A percentile compares a stretch with the other conserved stretches of the same genome.
phyloP scores from a whole-genome alignment of 2,797 vertebrate genomes.

The Danio albolineatus region DNA sequence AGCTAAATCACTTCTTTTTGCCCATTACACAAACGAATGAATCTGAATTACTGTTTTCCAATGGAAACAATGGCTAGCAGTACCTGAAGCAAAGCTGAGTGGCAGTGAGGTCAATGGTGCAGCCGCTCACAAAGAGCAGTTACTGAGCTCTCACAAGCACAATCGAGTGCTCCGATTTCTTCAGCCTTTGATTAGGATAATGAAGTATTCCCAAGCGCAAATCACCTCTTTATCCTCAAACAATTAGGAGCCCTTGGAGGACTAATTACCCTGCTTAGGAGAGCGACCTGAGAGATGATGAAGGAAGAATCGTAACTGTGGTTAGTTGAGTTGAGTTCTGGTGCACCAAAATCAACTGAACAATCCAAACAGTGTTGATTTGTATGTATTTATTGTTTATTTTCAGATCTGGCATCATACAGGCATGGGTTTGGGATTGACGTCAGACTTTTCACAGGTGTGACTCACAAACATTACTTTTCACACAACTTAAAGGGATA shows the following conservation, averaged over 20 bases:
- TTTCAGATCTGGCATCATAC: neutral
- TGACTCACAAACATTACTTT: neutral
- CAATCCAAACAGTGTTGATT: neutral
- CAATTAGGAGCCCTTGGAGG: constrained; percentile 64
- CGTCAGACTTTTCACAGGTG: neutral
- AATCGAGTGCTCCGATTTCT: constrained; percentile 58
- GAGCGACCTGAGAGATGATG: constrained; percentile 48
- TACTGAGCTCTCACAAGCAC: constrained; percentile 42
- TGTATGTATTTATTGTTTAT: neutral
- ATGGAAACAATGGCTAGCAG: constrained; percentile 28
- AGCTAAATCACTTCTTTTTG: neutral
- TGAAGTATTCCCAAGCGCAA: constrained; percentile 62
- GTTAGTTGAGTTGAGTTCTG: constrained; percentile 17
- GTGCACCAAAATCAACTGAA: neutral
- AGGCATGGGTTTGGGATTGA: neutral
- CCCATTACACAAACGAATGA: constrained; percentile 19
- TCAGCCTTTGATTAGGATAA: constrained; percentile 63
- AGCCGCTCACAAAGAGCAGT: constrained; percentile 22
- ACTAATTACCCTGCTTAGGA: constrained; percentile 60
- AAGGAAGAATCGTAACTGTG: constrained; percentile 53
- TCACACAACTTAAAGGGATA: neutral
- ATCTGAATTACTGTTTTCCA: constrained; percentile 30
- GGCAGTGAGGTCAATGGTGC: constrained; percentile 40
- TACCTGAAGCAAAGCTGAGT: constrained; percentile 41
- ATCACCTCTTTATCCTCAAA: constrained; percentile 63